Percentiles rank a stretch among this genome's conserved stretches.
phyloP scores from a whole-genome alignment of 2,113 vertebrate species.

The Psephotus haematonotus region DNA sequence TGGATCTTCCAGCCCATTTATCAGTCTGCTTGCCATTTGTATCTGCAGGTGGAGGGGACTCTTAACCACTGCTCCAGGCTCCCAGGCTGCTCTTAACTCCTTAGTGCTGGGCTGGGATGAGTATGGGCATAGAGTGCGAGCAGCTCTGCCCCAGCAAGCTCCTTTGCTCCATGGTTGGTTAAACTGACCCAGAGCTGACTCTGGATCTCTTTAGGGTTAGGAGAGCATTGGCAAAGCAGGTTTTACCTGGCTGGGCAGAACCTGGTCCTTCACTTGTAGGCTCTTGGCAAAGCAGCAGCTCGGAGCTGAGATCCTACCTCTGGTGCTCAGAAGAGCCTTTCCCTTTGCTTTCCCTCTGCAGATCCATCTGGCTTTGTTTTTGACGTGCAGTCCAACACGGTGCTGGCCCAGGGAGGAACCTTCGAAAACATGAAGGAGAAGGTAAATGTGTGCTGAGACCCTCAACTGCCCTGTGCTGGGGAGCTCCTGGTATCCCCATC shows the following conservation, averaged over 20 bases:
- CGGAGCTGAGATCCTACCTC: neutral
- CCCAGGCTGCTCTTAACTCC: neutral
- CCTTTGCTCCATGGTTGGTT: neutral
- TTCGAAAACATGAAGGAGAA: constrained; percentile 97
- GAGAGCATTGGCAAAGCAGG: neutral
- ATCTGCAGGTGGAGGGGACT: neutral
- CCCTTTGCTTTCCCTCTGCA: constrained; percentile 55
- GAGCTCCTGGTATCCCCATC: neutral
- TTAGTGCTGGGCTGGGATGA: neutral
- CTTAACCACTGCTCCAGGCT: neutral
- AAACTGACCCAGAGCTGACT: neutral
- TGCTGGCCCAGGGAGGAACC: constrained; percentile 92
- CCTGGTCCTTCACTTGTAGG: neutral
- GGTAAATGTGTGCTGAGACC: constrained; percentile 70
- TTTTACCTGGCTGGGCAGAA: neutral
- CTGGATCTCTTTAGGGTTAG: neutral
- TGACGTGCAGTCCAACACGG: constrained; percentile 93
- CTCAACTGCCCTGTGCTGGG: neutral
- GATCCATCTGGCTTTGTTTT: constrained; percentile 92
- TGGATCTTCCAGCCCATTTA: neutral
- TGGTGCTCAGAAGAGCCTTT: neutral
- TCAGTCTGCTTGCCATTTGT: neutral
- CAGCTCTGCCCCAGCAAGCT: neutral
- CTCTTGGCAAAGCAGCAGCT: neutral
- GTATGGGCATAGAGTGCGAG: neutral